phyloP scores from a whole-genome alignment of 2,888 invertebrate genomes.

The Spisula solida region DNA sequence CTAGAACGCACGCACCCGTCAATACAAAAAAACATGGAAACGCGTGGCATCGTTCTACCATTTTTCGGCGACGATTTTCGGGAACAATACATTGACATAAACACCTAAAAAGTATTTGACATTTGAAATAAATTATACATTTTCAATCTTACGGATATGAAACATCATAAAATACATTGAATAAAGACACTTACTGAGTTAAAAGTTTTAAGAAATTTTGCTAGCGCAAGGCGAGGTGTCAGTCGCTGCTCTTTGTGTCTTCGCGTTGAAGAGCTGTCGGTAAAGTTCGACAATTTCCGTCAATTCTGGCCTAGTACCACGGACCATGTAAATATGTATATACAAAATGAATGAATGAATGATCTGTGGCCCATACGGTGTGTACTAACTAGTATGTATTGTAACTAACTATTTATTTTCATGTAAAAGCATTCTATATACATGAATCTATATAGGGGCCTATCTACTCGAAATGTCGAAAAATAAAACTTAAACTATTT shows the following conservation, averaged over 20 bases:
- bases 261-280: constrained; percentile 25
- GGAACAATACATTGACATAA: background rate
- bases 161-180: background rate
- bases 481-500: no score
- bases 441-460: no score
- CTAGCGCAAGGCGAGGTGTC: constrained; percentile 73
- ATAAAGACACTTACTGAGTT: constrained; percentile 47
- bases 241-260: constrained; percentile 60
- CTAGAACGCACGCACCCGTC: background rate
- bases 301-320: background rate
- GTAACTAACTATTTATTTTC: no score
- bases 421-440: no score
- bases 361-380: no score
- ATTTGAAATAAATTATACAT: background rate
- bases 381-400: no score
- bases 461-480: no score
- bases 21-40: constrained; percentile 44
- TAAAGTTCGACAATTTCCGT: constrained; percentile 11
- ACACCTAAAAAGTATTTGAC: background rate
- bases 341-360: no score
- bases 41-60: constrained; percentile 44
- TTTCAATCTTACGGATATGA: background rate
- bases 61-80: constrained; percentile 6
- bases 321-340: background rate
- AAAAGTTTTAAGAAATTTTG: constrained; percentile 62